These are phyloP conservation scores for Rana temporaria DNA, from an alignment of 2,113 vertebrate genomes.

Conservation along the genomic window DNA sequence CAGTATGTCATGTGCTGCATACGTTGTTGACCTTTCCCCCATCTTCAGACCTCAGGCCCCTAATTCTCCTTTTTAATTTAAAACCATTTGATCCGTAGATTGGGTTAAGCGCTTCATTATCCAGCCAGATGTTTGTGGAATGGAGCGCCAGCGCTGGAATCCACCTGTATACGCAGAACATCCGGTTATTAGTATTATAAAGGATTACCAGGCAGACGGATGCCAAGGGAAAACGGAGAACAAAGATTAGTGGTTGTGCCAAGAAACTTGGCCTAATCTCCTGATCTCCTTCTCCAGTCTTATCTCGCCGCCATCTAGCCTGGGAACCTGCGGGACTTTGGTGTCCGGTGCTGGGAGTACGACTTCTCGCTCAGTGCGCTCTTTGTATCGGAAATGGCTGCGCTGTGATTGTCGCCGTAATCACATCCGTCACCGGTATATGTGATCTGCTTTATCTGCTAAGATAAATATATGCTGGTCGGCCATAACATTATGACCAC, in stretches of 20 bases:
- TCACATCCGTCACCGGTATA: too few species aligned
- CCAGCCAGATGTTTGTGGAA: background rate
- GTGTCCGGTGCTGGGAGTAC: too few species aligned
- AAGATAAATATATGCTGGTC: too few species aligned
- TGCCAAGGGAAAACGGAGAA: slow-evolving; percentile 9
- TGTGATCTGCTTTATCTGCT: too few species aligned
- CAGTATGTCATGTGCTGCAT: too few species aligned
- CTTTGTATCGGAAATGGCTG: too few species aligned
- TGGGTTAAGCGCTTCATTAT: background rate
- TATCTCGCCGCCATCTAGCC: slow-evolving; percentile 6
- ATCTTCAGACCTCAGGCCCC: too few species aligned
- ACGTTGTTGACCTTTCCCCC: too few species aligned
- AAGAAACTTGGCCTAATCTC: background rate
- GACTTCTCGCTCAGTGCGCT: too few species aligned
- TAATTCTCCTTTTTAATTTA: too few species aligned
- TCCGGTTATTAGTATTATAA: slow-evolving; percentile 25
- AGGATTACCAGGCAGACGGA: slow-evolving; percentile 26
- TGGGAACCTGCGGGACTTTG: slow-evolving; percentile 2
- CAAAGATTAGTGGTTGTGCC: slow-evolving; percentile 7
- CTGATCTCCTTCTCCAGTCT: slow-evolving; percentile 9
- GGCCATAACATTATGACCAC: too few species aligned
- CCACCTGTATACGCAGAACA: background rate
- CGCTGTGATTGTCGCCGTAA: too few species aligned
- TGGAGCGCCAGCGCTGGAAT: background rate
- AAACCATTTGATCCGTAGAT: background rate